Evolutionary conservation across 2,113 vertebrate genomes (phyloP).

Genomic region (Hydrolagus affinis): DNA sequence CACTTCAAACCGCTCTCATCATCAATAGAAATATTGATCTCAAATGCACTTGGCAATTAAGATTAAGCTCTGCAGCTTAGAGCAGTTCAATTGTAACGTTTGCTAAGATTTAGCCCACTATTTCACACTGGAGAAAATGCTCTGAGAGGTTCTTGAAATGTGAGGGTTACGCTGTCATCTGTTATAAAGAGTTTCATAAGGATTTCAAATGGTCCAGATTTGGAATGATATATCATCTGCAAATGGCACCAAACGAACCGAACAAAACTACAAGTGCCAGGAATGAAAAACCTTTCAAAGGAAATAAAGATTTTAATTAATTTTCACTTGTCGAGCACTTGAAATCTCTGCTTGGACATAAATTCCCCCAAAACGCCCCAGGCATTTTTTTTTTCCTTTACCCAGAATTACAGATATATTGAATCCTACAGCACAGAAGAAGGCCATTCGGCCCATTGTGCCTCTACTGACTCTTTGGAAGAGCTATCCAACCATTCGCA

Average conservation of each 20-base stretch:
- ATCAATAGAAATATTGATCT: neutral
- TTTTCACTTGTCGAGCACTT: neutral
- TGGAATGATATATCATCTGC: neutral
- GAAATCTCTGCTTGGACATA: neutral
- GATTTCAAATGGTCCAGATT: neutral
- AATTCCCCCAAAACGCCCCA: neutral
- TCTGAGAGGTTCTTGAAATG: neutral
- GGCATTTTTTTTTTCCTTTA: neutral
- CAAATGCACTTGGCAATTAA: neutral
- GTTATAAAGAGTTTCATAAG: neutral
- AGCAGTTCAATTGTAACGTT: neutral
- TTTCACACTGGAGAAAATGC: neutral
- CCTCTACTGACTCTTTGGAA: no score
- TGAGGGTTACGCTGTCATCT: no score
- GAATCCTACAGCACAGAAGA: neutral
- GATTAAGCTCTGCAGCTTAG: neutral
- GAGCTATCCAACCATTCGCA: no score
- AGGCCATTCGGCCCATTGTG: neutral
- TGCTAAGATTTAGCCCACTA: neutral
- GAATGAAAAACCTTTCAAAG: conserved; percentile 26
- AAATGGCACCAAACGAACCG: neutral
- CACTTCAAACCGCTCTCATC: neutral
- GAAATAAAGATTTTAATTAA: conserved; percentile 11
- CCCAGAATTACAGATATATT: neutral
- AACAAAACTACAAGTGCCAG: neutral